Evolutionary conservation across 2,113 vertebrate genomes (phyloP), one percentile per base, ranked within the genome.

Genomic region (Catharus bicknelli): DNA sequence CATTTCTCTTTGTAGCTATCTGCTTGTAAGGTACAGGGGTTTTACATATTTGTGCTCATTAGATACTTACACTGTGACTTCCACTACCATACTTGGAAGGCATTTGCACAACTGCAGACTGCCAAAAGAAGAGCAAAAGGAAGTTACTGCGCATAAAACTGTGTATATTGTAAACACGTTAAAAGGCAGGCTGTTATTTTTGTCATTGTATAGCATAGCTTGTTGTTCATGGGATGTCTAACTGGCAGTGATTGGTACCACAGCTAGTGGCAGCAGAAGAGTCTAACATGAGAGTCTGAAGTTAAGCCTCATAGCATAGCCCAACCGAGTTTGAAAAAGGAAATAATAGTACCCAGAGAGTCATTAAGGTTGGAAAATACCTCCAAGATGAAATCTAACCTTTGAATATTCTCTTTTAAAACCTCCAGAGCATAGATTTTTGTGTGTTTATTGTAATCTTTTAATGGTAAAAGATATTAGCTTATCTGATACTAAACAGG

Each of bases 91-190:
- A 79, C 48, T 84, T 45, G 9, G 36, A 93, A 80, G 61, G 59
- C 61, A 29, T 67, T 67, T 59, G 26, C 47, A 38, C 1, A 2
- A 30, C 12, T 68, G 66, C 45, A 72, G n/a, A 14, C 42, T 69
- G 47, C 43, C 66, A 62, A 86, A 88, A 83, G 79, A 94, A 95
- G 53, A 83, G 88, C 86, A 81, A 84, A 72, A 88, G 45, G 78
- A 75, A 87, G 53, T 76, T 45, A 5, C 30, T 84, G 15, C 29
- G 7, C 29, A 81, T 67, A 73, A 80, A 83, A 54, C 13, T 6
- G 12, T 55, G 27, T n/a, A 13, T 45, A 15, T 43, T 58, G 17
- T 73, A 53, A 77, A 54, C 7, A 9, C 7, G 3, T 34, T 80
- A 81, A 50, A 90, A 79, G 32, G 16, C 17, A 68, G 19, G 55